Percentiles rank a stretch among this genome's conserved stretches.
Conservation (phyloP, 2,797 vertebrate genomes). For the Pampus argenteus region DNA sequence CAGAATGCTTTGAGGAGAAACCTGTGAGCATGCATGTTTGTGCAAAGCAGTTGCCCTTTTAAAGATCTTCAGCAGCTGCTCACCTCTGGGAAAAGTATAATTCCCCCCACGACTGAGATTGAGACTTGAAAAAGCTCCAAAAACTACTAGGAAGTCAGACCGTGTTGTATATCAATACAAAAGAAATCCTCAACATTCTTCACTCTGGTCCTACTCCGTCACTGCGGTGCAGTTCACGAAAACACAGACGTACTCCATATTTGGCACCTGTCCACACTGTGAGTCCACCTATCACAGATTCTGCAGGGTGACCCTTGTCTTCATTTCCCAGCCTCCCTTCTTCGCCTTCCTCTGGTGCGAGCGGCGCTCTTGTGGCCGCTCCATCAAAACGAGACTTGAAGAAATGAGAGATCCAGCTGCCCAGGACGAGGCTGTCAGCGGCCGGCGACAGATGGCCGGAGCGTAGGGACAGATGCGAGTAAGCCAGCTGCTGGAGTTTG, state of each 20-base stretch:
- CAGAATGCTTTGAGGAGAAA: constrained; percentile 29
- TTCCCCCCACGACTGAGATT: constrained; percentile 44
- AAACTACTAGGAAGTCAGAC: constrained; percentile 43
- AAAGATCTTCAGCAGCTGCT: constrained; percentile 35
- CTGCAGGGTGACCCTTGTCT: constrained; percentile 57
- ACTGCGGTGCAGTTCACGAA: background rate
- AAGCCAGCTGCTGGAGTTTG: constrained; percentile 53
- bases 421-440: constrained; percentile 30
- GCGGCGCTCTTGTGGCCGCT: constrained; percentile 30
- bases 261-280: constrained; percentile 25
- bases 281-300: constrained; percentile 38
- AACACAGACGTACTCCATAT: constrained; percentile 54
- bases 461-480: constrained; percentile 45
- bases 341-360: constrained; percentile 32
- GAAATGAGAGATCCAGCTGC: constrained; percentile 64
- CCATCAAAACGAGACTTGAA: constrained; percentile 63
- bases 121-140: constrained; percentile 33
- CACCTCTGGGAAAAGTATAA: constrained; percentile 38
- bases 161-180: background rate
- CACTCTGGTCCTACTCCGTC: constrained; percentile 14
- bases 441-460: constrained; percentile 65
- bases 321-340: constrained; percentile 27
- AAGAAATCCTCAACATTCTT: constrained; percentile 36
- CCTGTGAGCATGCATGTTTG: constrained; percentile 15
- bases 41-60: constrained; percentile 21